phyloP scores from a whole-genome alignment of 2,797 vertebrate species.

The Capromys pilorides region DNA sequence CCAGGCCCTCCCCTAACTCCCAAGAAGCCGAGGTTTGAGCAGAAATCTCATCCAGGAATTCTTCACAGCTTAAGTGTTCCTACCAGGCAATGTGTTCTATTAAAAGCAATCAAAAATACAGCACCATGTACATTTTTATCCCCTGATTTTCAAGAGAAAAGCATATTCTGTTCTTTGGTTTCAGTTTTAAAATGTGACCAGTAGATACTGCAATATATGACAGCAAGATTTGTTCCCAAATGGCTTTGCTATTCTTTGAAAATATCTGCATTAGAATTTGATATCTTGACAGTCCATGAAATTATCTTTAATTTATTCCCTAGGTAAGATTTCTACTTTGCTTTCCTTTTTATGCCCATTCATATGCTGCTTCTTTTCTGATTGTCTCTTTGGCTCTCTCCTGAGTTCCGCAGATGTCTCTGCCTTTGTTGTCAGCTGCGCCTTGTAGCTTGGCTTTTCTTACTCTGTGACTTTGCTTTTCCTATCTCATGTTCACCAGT shows the following conservation, averaged over 20 bases:
- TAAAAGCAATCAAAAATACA: not conserved
- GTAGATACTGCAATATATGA: not conserved
- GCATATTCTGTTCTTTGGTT: conserved; percentile 2
- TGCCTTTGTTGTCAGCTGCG: conserved; percentile 1
- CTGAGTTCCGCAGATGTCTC: not conserved
- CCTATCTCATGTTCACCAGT: not conserved
- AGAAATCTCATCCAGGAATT: not conserved
- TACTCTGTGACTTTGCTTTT: not conserved
- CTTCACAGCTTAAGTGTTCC: not conserved
- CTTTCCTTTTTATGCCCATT: conserved; percentile 12
- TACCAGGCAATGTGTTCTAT: not conserved
- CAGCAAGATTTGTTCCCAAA: not conserved
- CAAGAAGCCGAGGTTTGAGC: not conserved
- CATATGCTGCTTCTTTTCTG: not conserved
- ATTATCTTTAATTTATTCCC: conserved; percentile 55
- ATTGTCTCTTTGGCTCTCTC: not conserved
- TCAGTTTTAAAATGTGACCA: conserved; percentile 14
- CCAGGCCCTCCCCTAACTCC: not conserved
- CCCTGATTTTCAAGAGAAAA: not conserved
- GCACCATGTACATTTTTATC: not conserved
- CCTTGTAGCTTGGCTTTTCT: not conserved
- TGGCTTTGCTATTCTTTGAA: conserved; percentile 30
- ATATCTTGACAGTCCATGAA: conserved; percentile 1
- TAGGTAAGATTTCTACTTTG: not conserved
- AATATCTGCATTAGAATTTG: not conserved